A percentile compares a stretch with the other conserved stretches of the same genome.
Conservation (phyloP, 2,113 vertebrate species). For the Dasyurus viverrinus region DNA sequence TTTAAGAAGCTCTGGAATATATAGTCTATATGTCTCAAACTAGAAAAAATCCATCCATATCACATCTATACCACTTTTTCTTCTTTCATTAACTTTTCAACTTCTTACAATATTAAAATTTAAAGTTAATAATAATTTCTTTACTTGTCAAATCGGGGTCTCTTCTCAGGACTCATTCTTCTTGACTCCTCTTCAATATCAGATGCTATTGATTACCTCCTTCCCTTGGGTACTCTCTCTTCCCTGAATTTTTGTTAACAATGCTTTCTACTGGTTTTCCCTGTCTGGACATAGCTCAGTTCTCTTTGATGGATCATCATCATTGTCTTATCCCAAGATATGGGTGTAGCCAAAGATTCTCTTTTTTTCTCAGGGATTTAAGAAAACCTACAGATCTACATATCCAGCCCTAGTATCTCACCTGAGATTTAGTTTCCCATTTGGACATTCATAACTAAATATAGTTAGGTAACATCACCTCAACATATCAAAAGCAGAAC, state of each 20-base stretch:
- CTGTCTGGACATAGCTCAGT: not conserved
- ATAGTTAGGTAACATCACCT: not conserved
- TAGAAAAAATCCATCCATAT: not conserved
- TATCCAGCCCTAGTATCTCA: too few relatives aligned
- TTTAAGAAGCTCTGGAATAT: not conserved
- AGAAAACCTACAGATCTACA: not conserved
- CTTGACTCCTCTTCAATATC: not conserved
- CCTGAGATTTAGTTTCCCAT: not conserved
- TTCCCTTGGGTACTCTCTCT: not conserved
- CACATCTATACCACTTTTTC: not conserved
- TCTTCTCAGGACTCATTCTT: not conserved
- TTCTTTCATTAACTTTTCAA: not conserved
- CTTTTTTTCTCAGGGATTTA: not conserved
- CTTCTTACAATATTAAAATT: not conserved
- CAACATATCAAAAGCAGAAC: not conserved
- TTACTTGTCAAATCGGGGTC: not conserved
- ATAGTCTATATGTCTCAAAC: not conserved
- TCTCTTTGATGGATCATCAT: not conserved
- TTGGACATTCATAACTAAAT: not conserved
- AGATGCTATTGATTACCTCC: not conserved
- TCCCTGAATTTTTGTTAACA: not conserved
- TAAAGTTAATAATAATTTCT: not conserved
- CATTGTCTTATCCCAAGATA: not conserved
- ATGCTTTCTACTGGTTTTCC: not conserved
- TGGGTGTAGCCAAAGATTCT: not conserved